Conservation (phyloP, 2,113 vertebrate species). For the Tragelaphus imberbis region DNA sequence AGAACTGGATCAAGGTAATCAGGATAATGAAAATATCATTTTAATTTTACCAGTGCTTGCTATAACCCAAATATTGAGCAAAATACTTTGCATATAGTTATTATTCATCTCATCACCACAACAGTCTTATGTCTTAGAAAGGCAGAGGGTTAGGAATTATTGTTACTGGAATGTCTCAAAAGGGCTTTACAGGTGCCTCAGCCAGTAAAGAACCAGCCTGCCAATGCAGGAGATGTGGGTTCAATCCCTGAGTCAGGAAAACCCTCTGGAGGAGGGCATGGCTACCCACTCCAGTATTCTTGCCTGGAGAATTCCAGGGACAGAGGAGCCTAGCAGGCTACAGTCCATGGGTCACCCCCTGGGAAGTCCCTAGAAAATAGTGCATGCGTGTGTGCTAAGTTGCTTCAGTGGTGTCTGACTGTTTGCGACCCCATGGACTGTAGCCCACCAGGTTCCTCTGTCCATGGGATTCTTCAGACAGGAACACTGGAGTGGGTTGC, state of each 20-base stretch:
- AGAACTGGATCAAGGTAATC: neutral
- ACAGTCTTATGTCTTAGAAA: neutral
- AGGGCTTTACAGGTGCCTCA: neutral
- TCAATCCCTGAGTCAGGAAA: neutral
- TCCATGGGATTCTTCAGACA: neutral
- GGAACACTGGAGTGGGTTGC: neutral
- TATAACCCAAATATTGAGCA: neutral
- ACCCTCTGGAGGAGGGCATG: neutral
- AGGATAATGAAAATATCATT: neutral
- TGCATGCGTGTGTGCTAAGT: fast-evolving
- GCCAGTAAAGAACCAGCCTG: neutral
- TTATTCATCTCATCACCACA: neutral
- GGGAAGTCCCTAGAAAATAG: neutral
- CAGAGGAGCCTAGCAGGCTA: neutral
- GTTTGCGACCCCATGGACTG: neutral
- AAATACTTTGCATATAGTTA: neutral
- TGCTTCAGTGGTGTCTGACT: neutral
- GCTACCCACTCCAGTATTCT: neutral
- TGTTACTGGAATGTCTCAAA: neutral
- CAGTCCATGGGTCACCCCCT: neutral
- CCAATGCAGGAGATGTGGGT: neutral
- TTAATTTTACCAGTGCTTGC: neutral
- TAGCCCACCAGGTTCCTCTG: neutral
- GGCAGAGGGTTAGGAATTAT: neutral
- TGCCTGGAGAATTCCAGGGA: neutral